Conservation (phyloP, 2,888 invertebrate genomes). For the Portevinia maculata region DNA sequence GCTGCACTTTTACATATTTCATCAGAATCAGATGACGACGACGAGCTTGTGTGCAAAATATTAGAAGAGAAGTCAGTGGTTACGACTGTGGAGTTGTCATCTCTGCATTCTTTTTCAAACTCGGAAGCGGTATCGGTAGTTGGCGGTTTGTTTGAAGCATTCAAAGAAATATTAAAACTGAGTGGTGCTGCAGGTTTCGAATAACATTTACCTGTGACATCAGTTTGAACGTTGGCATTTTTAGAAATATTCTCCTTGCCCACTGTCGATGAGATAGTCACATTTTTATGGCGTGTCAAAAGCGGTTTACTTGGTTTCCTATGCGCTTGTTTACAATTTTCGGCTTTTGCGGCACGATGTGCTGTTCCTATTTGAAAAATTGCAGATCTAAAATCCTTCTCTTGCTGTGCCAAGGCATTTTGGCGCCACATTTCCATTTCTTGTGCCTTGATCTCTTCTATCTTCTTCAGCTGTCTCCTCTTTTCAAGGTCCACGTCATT, state of each 20-base stretch:
- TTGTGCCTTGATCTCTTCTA: slow-evolving; percentile 83
- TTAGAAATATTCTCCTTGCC: slow-evolving; percentile 47
- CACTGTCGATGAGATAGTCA: neutral
- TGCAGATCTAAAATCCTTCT: slow-evolving; percentile 79
- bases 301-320: too few species aligned
- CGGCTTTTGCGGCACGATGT: slow-evolving; percentile 78
- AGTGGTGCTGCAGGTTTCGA: neutral
- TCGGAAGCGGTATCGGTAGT: neutral
- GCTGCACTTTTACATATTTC: neutral
- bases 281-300: neutral
- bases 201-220: slow-evolving; percentile 32
- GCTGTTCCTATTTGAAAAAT: slow-evolving; percentile 80
- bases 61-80: neutral
- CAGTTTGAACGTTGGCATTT: slow-evolving; percentile 46
- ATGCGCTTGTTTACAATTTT: slow-evolving; percentile 75
- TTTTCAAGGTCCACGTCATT: slow-evolving; percentile 84
- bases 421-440: slow-evolving; percentile 84
- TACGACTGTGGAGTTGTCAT: neutral
- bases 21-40: slow-evolving; percentile 14
- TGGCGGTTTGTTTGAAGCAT: neutral
- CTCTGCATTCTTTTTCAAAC: neutral
- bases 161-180: neutral
- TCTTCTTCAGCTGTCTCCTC: slow-evolving; percentile 83
- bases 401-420: slow-evolving; percentile 82
- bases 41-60: slow-evolving; percentile 7